phyloP scores from a whole-genome alignment of 2,888 invertebrate species.

The Pherbina coryleti region DNA sequence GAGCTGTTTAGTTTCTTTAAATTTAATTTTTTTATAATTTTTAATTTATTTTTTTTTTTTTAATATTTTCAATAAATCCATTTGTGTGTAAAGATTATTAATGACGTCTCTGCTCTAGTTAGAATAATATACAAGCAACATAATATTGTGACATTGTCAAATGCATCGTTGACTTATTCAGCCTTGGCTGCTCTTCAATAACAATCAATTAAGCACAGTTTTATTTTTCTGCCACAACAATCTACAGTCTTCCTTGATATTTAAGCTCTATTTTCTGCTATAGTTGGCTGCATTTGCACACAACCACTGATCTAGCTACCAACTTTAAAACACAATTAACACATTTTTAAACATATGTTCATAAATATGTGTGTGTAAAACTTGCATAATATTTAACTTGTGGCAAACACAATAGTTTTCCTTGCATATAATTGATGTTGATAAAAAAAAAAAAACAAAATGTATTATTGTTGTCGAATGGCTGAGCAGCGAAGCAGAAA shows the following conservation, averaged over 20 bases:
- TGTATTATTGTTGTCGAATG: not conserved
- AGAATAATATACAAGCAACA: too few species aligned
- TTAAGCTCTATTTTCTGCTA: not conserved
- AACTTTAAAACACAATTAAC: too few species aligned
- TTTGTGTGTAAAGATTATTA: too few species aligned
- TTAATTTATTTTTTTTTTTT: too few species aligned
- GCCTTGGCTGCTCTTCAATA: not conserved
- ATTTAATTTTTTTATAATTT: too few species aligned
- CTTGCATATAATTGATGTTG: not conserved
- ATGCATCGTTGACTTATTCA: not conserved
- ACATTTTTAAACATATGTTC: too few species aligned
- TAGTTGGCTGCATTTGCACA: slow-evolving; percentile 12
- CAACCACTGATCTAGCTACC: not conserved
- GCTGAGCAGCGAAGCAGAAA: not conserved
- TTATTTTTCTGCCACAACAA: not conserved
- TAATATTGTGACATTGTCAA: not conserved
- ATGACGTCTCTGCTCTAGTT: too few species aligned
- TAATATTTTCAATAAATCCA: too few species aligned
- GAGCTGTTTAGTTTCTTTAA: too few species aligned
- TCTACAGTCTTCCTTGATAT: not conserved
- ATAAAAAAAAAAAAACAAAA: not conserved
- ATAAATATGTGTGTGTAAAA: too few species aligned
- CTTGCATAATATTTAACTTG: too few species aligned
- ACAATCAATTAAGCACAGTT: not conserved
- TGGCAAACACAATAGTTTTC: too few species aligned